phyloP scores from a whole-genome alignment of 2,888 invertebrate species.

The Margaritifera margaritifera region DNA sequence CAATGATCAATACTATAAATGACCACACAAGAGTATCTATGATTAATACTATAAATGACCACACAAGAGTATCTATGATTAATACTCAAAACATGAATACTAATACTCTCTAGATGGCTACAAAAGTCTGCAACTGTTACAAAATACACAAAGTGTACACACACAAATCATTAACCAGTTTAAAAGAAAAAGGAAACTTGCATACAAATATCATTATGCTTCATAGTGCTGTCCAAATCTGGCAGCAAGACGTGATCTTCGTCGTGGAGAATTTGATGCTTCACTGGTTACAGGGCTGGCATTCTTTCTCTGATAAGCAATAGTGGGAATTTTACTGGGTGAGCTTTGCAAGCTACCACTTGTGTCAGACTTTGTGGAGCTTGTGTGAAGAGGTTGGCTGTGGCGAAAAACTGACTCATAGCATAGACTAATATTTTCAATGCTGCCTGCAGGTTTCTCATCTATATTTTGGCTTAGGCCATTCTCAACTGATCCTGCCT shows the following conservation, averaged over 20 bases:
- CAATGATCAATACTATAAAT: no score
- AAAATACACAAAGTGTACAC: no score
- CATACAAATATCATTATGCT: no score
- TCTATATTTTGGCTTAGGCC: conserved; percentile 7
- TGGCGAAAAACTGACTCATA: conserved; percentile 50
- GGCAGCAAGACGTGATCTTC: conserved; percentile 58
- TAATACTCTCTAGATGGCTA: no score
- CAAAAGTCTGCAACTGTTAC: no score
- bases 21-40: no score
- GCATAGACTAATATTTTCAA: conserved; percentile 38
- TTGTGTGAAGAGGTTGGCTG: conserved; percentile 57
- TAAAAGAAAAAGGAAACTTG: no score
- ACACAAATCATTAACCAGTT: no score
- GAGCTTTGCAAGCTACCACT: conserved; percentile 44
- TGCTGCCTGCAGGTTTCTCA: conserved; percentile 27
- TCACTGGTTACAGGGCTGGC: conserved; percentile 36
- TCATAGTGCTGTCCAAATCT: conserved; percentile 45
- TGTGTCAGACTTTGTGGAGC: conserved; percentile 54
- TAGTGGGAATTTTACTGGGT: conserved; percentile 31
- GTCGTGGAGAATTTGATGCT: conserved; percentile 43
- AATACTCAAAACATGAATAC: no score
- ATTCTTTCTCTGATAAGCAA: conserved; percentile 17
- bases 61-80: no score
- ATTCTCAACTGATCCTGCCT: not conserved
- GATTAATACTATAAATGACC: no score